Evolutionary conservation across 2,888 invertebrate species (phyloP).

Genomic region (Oscheius sp.): DNA sequence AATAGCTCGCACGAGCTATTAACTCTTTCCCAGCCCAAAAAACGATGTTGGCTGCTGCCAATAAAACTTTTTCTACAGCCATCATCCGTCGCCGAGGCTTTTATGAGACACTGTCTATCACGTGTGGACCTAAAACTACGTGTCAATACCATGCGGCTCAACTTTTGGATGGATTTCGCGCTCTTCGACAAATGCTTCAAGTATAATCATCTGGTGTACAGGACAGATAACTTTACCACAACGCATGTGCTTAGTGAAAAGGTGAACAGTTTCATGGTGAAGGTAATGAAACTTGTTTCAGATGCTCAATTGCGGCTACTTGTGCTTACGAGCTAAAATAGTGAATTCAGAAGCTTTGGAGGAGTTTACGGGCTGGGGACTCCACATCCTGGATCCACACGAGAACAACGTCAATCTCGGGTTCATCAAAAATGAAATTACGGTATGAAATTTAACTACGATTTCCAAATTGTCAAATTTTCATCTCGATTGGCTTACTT

Average conservation of each 20-base stretch:
- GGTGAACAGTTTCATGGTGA: neutral
- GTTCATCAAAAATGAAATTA: constrained; percentile 7
- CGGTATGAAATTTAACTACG: neutral
- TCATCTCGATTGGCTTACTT: no score
- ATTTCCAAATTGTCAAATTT: no score
- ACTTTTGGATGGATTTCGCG: constrained; percentile 1
- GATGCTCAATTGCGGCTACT: constrained; percentile 19
- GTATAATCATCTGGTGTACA: constrained; percentile 23
- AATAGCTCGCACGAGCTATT: no score
- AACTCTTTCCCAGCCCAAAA: no score
- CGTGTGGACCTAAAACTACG: constrained; percentile 7
- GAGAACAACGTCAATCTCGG: constrained; percentile 1
- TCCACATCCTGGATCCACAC: constrained; percentile 13
- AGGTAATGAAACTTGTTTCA: neutral
- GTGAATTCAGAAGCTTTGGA: neutral
- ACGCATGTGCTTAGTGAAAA: constrained; percentile 4
- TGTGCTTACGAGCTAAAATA: constrained; percentile 9
- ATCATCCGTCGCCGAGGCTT: neutral
- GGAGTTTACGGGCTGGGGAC: constrained; percentile 16
- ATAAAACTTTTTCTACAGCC: no score
- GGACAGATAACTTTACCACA: neutral
- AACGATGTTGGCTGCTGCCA: no score
- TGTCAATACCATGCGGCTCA: constrained; percentile 22
- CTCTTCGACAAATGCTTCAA: constrained; percentile 3
- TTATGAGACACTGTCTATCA: neutral